These are phyloP conservation scores for Adoxophyes honmai DNA, from an alignment of 1,140 invertebrate species.

Conservation along the genomic window DNA sequence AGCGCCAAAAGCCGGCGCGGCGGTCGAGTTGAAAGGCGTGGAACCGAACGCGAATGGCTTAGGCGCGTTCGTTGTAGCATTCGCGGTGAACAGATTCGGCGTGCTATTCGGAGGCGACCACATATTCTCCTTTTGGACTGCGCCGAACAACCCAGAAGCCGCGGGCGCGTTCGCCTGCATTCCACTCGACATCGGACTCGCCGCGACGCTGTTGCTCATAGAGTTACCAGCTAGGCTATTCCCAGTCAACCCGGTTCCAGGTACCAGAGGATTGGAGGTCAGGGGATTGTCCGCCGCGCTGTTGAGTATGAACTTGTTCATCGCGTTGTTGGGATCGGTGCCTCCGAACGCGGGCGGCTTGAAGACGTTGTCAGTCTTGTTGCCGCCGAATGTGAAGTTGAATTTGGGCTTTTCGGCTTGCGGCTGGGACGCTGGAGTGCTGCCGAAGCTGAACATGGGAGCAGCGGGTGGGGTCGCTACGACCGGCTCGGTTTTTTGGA, in stretches of 20 bases:
- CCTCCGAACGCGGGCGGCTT: slow-evolving; percentile 29
- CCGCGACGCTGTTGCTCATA: neutral
- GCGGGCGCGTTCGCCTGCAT: neutral
- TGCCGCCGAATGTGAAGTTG: slow-evolving; percentile 44
- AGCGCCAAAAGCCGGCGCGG: slow-evolving; percentile 17
- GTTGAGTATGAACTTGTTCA: slow-evolving; percentile 35
- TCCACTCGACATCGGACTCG: neutral
- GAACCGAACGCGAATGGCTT: slow-evolving; percentile 38
- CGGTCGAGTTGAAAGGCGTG: slow-evolving; percentile 9
- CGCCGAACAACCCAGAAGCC: slow-evolving; percentile 28
- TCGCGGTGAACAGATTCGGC: slow-evolving; percentile 31
- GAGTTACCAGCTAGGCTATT: neutral
- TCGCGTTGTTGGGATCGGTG: slow-evolving; percentile 21
- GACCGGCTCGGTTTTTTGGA: slow-evolving; percentile 26
- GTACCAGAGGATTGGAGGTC: slow-evolving; percentile 19
- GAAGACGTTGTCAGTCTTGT: slow-evolving; percentile 27
- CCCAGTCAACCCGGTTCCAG: slow-evolving; percentile 19
- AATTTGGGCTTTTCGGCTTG: slow-evolving; percentile 47
- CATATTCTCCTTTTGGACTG: slow-evolving; percentile 37
- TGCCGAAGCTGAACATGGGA: slow-evolving; percentile 49
- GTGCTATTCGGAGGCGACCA: slow-evolving; percentile 31
- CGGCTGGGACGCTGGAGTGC: slow-evolving; percentile 16
- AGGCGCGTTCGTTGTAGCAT: slow-evolving; percentile 23
- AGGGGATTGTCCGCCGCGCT: slow-evolving; percentile 23
- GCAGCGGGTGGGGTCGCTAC: slow-evolving; percentile 20